Base-by-base conservation (phyloP, 2,888 invertebrate species). In the Sphecodes monilicornis region DNA sequence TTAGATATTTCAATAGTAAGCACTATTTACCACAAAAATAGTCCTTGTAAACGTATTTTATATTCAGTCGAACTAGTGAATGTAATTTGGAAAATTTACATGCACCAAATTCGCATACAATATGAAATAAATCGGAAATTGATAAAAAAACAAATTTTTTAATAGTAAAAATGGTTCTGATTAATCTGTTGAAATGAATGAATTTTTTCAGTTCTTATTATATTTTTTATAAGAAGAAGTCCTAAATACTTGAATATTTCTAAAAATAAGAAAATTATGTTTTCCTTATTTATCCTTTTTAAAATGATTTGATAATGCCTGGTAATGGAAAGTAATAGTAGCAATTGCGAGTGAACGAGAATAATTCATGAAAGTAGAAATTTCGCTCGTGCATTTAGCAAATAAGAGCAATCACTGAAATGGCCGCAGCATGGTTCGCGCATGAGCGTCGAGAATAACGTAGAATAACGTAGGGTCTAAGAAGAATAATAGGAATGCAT, bases 401-500 rank as follows among this genome's bases (percentile, higher is more conserved):
- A 69, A 50, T 32, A n/a, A 50, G 46, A 46, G 29, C 60, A 60
- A 76, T 46, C 32, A 26, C 1, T 57, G 36, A 36, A 26, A 39
- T 29, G 22, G 32, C 8, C 18, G 5, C 22, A 39, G 29, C 10
- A 57, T 4, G 73, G 3, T 41, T 11, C 26, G 57, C 36, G 16
- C 69, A 11, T 10, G 16, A 32, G 46, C 54, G n/a, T 39, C 1
- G 22, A n/a, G 54, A 73, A 50, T 18, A 54, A 54, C 54, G 11
- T 50, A 50, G 50, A 22, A 76, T 74, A 78, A 78, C 16, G 72
- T 77, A 71, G 46, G 41, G 78, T 57, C 71, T 73, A 70, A 72
- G 71, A 78, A 76, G 82, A 83, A 87, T 81, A 77, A 79, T 86
- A 74, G 69, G 79, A 82, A 86, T 87, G 78, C 85, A 76, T 89